phyloP scores from a whole-genome alignment of 2,888 invertebrate species.

The Oscheius myriophilus region DNA sequence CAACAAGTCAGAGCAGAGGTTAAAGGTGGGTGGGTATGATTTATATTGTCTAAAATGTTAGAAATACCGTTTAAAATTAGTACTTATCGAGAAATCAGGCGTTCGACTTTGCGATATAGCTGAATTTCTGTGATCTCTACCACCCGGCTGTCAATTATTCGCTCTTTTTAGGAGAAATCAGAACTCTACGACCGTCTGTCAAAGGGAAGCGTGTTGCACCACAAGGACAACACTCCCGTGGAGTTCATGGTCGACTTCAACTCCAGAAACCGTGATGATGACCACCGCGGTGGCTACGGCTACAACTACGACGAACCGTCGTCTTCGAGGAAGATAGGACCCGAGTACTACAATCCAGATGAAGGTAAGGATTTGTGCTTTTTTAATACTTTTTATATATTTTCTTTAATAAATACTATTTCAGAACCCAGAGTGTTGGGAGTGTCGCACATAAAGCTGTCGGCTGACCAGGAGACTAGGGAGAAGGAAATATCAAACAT shows the following conservation, averaged over 20 bases:
- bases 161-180: conserved; percentile 50
- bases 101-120: too few species aligned
- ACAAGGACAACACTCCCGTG: conserved; percentile 51
- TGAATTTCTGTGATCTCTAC: too few species aligned
- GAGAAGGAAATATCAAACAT: conserved; percentile 45
- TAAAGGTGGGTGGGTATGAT: neutral
- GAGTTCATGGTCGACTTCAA: conserved; percentile 64
- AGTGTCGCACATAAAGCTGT: conserved; percentile 58
- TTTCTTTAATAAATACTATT: conserved; percentile 2
- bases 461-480: conserved; percentile 56
- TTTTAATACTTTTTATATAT: neutral
- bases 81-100: too few species aligned
- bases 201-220: conserved; percentile 43
- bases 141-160: too few species aligned
- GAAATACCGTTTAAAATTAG: too few species aligned
- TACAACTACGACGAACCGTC: conserved; percentile 25
- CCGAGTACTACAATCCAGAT: conserved; percentile 56
- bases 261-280: conserved; percentile 46
- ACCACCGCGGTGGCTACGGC: neutral
- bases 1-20: conserved; percentile 13
- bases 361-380: conserved; percentile 51
- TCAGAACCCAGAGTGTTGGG: conserved; percentile 61
- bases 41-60: too few species aligned
- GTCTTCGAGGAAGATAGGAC: conserved; percentile 34
- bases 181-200: conserved; percentile 56